phyloP scores from a whole-genome alignment of 2,113 vertebrate genomes.

The Tyrannus savana region DNA sequence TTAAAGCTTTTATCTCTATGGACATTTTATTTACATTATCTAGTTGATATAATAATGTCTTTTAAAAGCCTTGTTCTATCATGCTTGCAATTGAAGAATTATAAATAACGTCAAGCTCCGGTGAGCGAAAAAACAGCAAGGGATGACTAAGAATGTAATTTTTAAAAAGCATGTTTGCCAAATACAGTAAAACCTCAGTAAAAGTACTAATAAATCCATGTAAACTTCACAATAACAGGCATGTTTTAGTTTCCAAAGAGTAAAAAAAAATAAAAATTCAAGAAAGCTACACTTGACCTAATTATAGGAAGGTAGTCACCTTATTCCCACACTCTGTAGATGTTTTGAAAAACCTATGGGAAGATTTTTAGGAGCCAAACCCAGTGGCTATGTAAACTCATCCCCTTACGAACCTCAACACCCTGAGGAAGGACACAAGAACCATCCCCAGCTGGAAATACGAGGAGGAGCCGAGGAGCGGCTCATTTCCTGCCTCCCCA shows the following conservation, averaged over 20 bases:
- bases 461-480: neutral
- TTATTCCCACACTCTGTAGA: accelerated
- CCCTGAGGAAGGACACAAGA: neutral
- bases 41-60: neutral
- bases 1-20: neutral
- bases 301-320: neutral
- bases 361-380: neutral
- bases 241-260: neutral
- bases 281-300: neutral
- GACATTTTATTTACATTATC: neutral
- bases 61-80: neutral
- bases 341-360: neutral
- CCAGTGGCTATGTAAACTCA: neutral
- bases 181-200: accelerated
- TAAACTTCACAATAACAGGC: neutral
- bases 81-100: accelerated
- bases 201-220: neutral
- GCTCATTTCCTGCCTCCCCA: neutral
- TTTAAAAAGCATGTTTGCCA: neutral
- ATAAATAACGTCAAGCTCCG: neutral
- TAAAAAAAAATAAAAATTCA: neutral
- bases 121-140: neutral
- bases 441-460: neutral
- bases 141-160: neutral
- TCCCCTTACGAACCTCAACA: neutral